Conservation (phyloP, 1,140 invertebrate genomes). For the Orius insidiosus region DNA sequence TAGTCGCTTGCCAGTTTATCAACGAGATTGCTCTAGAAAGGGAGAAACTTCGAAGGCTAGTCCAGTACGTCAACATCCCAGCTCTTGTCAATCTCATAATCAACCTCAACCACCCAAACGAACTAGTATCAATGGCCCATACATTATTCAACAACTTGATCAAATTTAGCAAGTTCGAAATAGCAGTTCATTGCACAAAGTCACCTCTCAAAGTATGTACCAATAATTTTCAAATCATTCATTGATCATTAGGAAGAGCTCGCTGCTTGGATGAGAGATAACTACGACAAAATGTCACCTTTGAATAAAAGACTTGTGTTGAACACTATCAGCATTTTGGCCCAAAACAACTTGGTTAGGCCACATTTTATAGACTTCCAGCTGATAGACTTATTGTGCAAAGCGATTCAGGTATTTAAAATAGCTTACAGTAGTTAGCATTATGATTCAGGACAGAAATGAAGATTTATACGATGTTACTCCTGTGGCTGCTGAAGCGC, state of each 20-base stretch:
- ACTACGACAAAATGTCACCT: too few species aligned
- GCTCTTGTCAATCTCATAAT: not conserved
- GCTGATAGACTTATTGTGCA: not conserved
- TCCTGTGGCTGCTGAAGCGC: conserved; percentile 4
- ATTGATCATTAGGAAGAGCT: too few species aligned
- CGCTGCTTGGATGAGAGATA: too few species aligned
- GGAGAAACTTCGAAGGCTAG: not conserved
- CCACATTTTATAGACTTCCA: conserved; percentile 1
- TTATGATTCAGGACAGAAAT: too few species aligned
- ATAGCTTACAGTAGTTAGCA: too few species aligned
- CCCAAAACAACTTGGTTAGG: conserved; percentile 1
- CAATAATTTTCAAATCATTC: too few species aligned
- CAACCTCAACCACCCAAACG: not conserved
- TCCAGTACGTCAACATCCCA: not conserved
- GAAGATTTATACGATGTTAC: too few species aligned
- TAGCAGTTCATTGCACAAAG: not conserved
- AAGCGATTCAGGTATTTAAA: too few species aligned
- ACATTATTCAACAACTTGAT: conserved; percentile 1
- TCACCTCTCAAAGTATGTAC: not conserved
- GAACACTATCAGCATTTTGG: not conserved
- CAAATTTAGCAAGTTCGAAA: conserved; percentile 5
- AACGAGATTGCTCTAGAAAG: conserved; percentile 1
- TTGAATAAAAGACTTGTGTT: too few species aligned
- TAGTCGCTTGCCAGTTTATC: conserved; percentile 3
- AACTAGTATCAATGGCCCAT: not conserved